Percentiles rank a stretch among this genome's conserved stretches.
Conservation (phyloP, 2,113 vertebrate species). For the Cyprinodon tularosa region DNA sequence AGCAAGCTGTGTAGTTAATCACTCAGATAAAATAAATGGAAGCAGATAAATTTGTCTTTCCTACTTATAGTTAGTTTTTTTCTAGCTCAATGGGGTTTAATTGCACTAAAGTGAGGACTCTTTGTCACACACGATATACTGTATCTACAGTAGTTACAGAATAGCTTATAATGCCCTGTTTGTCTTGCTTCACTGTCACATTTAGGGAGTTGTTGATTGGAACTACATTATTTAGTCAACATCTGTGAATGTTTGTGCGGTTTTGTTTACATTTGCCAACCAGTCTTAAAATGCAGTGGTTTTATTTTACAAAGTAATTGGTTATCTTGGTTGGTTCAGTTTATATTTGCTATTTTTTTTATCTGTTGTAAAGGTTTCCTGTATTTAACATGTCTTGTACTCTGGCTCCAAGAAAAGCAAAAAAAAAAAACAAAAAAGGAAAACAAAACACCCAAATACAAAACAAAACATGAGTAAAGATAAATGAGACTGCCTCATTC, state of each 20-base stretch:
- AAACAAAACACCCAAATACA: neutral
- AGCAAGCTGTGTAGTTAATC: too few species aligned
- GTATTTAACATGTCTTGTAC: neutral
- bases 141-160: neutral
- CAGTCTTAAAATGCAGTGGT: neutral
- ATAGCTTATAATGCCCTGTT: neutral
- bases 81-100: too few species aligned
- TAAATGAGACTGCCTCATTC: conserved; percentile 41
- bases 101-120: too few species aligned
- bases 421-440: neutral
- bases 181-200: neutral
- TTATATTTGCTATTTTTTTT: neutral
- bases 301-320: neutral
- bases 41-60: too few species aligned
- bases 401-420: neutral
- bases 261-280: neutral
- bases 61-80: too few species aligned
- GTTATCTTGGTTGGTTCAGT: neutral
- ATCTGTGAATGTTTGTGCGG: neutral
- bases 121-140: neutral
- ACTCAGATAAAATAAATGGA: too few species aligned
- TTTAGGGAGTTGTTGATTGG: neutral
- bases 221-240: neutral
- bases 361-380: neutral
- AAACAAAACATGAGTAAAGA: conserved; percentile 1